phyloP scores from a whole-genome alignment of 2,888 invertebrate genomes.

The Strigamia crassipes region DNA sequence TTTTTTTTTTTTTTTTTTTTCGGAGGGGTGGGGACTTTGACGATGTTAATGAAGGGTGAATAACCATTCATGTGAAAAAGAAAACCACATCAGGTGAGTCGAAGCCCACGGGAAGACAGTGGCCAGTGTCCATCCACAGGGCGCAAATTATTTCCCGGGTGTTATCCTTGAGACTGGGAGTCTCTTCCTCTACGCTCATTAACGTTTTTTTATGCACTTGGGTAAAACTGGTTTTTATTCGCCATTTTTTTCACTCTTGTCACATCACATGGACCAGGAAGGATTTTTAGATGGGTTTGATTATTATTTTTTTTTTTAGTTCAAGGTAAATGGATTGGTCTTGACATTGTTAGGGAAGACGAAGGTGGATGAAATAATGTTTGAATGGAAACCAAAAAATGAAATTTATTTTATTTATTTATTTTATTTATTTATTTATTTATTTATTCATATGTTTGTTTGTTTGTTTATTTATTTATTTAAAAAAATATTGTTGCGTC shows the following conservation, averaged over 20 bases:
- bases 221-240: constrained; percentile 35
- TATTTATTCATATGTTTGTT: not conserved
- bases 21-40: no score
- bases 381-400: not conserved
- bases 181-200: constrained; percentile 14
- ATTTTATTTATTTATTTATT: no score
- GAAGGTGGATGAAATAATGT: not conserved
- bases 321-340: constrained; percentile 18
- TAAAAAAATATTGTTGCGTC: not conserved
- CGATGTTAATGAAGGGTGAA: constrained; percentile 33
- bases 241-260: not conserved
- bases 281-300: not conserved
- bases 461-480: not conserved
- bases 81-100: not conserved
- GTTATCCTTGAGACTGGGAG: constrained; percentile 40
- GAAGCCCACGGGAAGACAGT: constrained; percentile 33
- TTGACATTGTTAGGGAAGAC: constrained; percentile 8
- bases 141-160: constrained; percentile 36
- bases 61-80: constrained; percentile 26
- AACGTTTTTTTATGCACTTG: constrained; percentile 6
- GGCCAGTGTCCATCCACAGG: constrained; percentile 33
- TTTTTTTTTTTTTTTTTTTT: not conserved
- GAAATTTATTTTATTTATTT: no score
- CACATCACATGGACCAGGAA: constrained; percentile 28
- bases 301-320: not conserved